Percentiles rank a stretch among this genome's conserved stretches.
These are phyloP conservation scores for Maccullochella peelii DNA, from an alignment of 2,113 vertebrate genomes.

Conservation along the genomic window DNA sequence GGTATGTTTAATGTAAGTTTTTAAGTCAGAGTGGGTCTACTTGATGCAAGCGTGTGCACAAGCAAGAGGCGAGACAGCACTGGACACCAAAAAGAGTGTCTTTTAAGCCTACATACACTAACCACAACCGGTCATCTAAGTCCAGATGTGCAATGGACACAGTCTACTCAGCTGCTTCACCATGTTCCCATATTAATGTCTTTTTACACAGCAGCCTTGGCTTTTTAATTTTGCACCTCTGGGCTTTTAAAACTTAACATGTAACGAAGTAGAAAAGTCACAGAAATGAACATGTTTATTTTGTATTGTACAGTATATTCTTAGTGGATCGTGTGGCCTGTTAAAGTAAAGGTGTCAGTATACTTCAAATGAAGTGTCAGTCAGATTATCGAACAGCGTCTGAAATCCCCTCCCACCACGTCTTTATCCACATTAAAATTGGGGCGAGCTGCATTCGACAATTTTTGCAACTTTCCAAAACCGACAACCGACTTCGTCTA, in stretches of 20 bases:
- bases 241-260: background rate
- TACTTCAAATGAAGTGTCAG: background rate
- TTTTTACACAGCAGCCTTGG: background rate
- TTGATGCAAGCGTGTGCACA: background rate
- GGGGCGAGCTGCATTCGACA: background rate
- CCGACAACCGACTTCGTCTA: too few relatives aligned
- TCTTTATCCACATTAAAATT: background rate
- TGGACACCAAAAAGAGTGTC: background rate
- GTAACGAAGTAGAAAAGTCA: background rate
- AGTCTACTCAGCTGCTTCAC: background rate
- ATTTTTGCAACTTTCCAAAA: too few relatives aligned
- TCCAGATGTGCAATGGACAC: background rate
- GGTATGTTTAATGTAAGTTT: background rate
- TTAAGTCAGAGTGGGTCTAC: background rate
- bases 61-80: background rate
- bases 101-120: background rate
- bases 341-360: background rate
- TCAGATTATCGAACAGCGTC: background rate
- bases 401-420: background rate
- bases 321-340: background rate
- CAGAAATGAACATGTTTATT: background rate
- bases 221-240: background rate
- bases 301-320: background rate
- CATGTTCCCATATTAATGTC: background rate
- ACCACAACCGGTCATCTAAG: constrained; percentile 5